Base-by-base conservation (phyloP, 53 echinoderm and acorn worm genomes). In the Actinopyga echinites region DNA sequence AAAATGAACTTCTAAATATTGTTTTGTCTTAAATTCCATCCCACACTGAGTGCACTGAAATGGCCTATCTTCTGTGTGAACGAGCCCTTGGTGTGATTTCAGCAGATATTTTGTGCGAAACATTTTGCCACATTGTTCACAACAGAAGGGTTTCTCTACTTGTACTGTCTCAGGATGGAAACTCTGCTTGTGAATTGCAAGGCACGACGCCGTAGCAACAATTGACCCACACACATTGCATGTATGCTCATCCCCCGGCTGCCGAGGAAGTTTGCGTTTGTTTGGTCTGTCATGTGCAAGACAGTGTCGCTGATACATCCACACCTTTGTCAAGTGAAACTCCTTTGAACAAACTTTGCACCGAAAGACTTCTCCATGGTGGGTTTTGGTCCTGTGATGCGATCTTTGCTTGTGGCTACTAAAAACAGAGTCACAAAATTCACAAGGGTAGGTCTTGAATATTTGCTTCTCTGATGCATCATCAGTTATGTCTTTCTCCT, bases 51-150 rank as follows among this genome's bases (percentile, higher is more conserved):
- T 38, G 81, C 81, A 80, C 6, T 32, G 19, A 62, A 80, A 80
- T 30, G 81, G 81, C 28, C 60, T 58, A 5, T 61, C 37, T n/a
- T 62, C 81, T 8, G 81, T 62, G 22, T 80, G 81, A 8, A 80
- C 81, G 17, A 64, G 59, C 1, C 40, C 32, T 11, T 53, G 36
- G 49, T 91, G 91, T 22, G 83, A 83, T 21, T 78, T 79, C 6
- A 91, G 79, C 22, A 84, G 84, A 32, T 80, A 79, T 20, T 87
- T 64, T 21, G 87, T 87, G 5, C 84, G 57, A 57, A 91, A 91
- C 24, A 64, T 79, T 54, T 91, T 91, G 23, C 74, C 83, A 73
- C 91, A 91, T 33, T 77, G 30, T 52, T 61, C 80, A 33, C 91
- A 91, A 13, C 61, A 30, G 54, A 87, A 91, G 1, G 81, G 36